Conservation (phyloP, 2,888 invertebrate species). For the Nemurella pictetii region DNA sequence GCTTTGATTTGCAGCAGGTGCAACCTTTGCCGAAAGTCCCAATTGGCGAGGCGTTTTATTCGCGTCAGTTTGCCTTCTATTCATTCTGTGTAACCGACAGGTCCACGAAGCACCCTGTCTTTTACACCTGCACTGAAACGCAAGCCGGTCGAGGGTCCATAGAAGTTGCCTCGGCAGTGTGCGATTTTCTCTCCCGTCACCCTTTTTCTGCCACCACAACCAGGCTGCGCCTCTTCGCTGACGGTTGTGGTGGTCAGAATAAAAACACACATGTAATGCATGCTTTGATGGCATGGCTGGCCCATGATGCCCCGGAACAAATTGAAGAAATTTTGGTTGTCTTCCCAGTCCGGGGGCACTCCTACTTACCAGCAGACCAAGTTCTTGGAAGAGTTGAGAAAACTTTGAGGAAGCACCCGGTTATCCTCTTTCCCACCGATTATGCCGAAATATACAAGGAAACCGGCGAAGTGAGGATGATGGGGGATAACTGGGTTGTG, state of each 20-base stretch:
- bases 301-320: conserved; percentile 10
- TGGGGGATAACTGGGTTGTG: not conserved
- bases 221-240: conserved; percentile 17
- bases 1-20: conserved; percentile 17
- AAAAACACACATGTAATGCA: conserved; percentile 12
- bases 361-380: conserved; percentile 27
- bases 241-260: not conserved
- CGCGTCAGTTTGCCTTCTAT: conserved; percentile 1
- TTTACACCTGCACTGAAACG: conserved; percentile 15
- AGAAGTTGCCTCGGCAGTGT: conserved; percentile 10
- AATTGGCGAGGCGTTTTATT: conserved; percentile 6
- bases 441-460: not conserved
- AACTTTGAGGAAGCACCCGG: not conserved
- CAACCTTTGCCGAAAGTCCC: conserved; percentile 15
- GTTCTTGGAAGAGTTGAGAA: conserved; percentile 26
- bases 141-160: conserved; percentile 20
- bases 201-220: not conserved
- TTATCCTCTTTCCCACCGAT: not conserved
- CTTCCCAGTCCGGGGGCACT: conserved; percentile 31
- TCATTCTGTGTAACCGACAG: not conserved
- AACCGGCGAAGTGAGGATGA: not conserved
- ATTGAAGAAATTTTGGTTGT: conserved; percentile 14
- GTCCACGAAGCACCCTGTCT: not conserved
- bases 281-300: conserved; percentile 6
- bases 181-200: conserved; percentile 20